A percentile compares a stretch with the other conserved stretches of the same genome.
phyloP scores from a whole-genome alignment of 2,797 vertebrate genomes.

The Mastacembelus armatus region DNA sequence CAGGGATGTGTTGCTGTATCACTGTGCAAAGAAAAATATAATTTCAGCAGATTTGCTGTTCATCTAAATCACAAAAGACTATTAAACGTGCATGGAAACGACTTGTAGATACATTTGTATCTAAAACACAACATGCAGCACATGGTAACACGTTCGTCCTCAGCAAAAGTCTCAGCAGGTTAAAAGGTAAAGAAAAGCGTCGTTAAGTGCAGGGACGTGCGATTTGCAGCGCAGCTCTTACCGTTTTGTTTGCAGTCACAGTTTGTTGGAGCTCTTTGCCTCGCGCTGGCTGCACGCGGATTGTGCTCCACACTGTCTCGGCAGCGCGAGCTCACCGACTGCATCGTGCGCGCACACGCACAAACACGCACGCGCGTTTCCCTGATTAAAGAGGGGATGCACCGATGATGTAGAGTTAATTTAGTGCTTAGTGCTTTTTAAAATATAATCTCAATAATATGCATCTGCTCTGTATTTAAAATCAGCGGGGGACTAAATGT shows the following conservation, averaged over 20 bases:
- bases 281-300: constrained; percentile 64
- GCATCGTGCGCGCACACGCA: constrained; percentile 25
- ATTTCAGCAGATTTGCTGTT: background rate
- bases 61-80: background rate
- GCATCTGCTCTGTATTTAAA: too few species aligned
- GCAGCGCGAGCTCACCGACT: constrained; percentile 27
- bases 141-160: background rate
- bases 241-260: constrained; percentile 40
- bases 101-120: background rate
- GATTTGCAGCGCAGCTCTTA: constrained; percentile 36
- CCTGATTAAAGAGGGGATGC: too few species aligned
- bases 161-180: background rate
- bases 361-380: background rate
- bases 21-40: background rate
- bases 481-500: too few species aligned
- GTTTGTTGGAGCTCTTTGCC: constrained; percentile 29
- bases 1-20: background rate
- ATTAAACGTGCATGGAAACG: background rate
- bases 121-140: background rate
- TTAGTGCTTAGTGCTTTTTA: too few species aligned
- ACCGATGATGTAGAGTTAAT: too few species aligned
- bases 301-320: constrained; percentile 52
- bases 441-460: too few species aligned
- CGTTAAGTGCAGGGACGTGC: background rate
- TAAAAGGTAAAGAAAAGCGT: background rate